Evolutionary conservation across 2,113 vertebrate genomes (phyloP).

Genomic region (Columba janthina): DNA sequence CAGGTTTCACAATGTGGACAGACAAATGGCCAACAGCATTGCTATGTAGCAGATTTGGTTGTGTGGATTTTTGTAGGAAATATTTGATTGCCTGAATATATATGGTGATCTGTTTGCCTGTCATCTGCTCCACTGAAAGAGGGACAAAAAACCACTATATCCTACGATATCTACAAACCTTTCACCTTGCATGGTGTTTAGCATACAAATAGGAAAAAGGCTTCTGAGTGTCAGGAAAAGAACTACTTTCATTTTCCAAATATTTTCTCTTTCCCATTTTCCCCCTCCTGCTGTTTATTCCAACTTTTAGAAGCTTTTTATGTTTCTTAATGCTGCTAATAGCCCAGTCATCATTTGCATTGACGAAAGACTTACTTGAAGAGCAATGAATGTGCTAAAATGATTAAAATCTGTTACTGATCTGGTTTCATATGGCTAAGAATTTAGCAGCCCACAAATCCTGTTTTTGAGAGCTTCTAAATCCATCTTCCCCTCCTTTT

Average conservation of each 20-base stretch:
- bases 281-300: background rate
- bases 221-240: background rate
- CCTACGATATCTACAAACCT: rapidly evolving
- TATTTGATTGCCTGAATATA: background rate
- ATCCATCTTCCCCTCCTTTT: background rate
- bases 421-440: background rate
- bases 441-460: background rate
- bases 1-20: background rate
- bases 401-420: background rate
- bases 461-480: background rate
- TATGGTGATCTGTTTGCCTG: background rate
- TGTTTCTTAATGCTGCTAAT: background rate
- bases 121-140: background rate
- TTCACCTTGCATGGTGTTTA: background rate
- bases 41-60: background rate
- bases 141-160: background rate
- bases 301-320: background rate
- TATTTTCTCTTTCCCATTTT: background rate
- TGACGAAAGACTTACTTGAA: background rate
- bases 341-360: background rate
- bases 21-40: background rate
- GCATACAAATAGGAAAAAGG: background rate
- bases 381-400: background rate
- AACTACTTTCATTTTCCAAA: background rate
- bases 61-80: background rate